Base-by-base conservation (phyloP, 2,888 invertebrate species). In the Seladonia tumulorum region DNA sequence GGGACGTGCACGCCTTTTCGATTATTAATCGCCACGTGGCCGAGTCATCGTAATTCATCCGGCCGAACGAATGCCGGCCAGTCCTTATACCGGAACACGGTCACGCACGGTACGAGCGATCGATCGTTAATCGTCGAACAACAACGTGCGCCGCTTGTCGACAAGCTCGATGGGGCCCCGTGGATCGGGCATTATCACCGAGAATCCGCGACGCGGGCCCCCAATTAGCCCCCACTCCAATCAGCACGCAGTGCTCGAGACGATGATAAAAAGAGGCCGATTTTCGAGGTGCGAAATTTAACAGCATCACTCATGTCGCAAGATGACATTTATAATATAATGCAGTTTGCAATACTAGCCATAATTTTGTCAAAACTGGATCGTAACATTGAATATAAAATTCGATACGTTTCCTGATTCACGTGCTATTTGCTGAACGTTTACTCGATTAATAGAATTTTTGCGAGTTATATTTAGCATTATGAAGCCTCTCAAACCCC, bases 21-120 rank as follows among this genome's bases (percentile, higher is more conserved):
- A 79, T 87, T 87, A 87, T 87, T 82, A 87, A 87, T 82, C 82
- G 86, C 79, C 83, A 83, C 87, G 87, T 81, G 87, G 80, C 68
- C 72, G 72, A 16, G 68, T 22, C 57, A 77, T 83, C 83, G 79
- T 83, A 80, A 87, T 87, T 87, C 79, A 87, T 79, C 78, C 60
- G 35, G 16, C 57, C 76, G 35, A 78, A 57, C 87, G 79, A 76
- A 76, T 83, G 60, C 68, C 79, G n/a, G 25, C 71, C 75, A 42
- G 49, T 29, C 83, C 78, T 83, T 79, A 79, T 85, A 88, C 66
- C 82, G 88, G 80, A 85, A 85, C 82, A 78, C 79, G 66, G 82
- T 88, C 88, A 84, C 87, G 88, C 88, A 84, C 84, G 84, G 79
- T 81, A 79, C 78, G 35, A 75, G 22, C 73, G 80, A 84, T 77